Base-by-base conservation (phyloP, 1,140 invertebrate species). In the Anagrus nilaparvatae region DNA sequence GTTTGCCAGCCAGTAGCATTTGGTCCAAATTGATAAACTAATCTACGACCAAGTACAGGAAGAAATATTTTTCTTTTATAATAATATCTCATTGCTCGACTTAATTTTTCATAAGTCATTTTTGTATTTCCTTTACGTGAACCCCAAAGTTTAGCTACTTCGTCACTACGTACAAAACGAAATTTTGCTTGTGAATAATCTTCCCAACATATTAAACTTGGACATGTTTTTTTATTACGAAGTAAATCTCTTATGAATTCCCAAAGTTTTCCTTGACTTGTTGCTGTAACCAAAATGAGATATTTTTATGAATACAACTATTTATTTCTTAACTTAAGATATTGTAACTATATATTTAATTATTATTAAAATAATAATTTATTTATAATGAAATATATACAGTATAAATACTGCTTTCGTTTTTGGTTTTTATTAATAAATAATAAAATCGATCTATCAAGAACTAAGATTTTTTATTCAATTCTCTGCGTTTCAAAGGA, bases 31-130 rank as follows among this genome's bases (percentile, higher is more conserved):
- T 89, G 84, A 69, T 91, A 91, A 5, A 92, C 87, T 32, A 92
- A 70, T 38, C 87, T 71, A 37, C 83, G 72, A 5, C 84, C 86
- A 33, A 84, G 76, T 2, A 90, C 87, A 5, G 87, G 81, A 24
- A 81, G 74, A 29, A 90, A 76, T 24, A 90, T 84, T 56, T 80
- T 71, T 55, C 83, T 80, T 59, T 84, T 81, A 65, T 92, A 92
- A 63, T 91, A 89, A 67, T 93, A 90, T 79, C 90, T 79, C 87
- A 95, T 93, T 5, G 90, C 90, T 52, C 90, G 63, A 65, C 86
- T 91, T 46, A 94, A 77, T 65, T 95, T 95, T 60, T 93, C 90
- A 59, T 93, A 95, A 13, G 84, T 92, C 90, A 94, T 94, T 56
- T 83, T 79, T 19, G 80, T 78, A 59, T 95, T 94, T 57, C 86